A percentile compares a stretch with the other conserved stretches of the same genome.
Evolutionary conservation across 2,888 invertebrate genomes (phyloP).

Genomic region (Hyposoter didymator): DNA sequence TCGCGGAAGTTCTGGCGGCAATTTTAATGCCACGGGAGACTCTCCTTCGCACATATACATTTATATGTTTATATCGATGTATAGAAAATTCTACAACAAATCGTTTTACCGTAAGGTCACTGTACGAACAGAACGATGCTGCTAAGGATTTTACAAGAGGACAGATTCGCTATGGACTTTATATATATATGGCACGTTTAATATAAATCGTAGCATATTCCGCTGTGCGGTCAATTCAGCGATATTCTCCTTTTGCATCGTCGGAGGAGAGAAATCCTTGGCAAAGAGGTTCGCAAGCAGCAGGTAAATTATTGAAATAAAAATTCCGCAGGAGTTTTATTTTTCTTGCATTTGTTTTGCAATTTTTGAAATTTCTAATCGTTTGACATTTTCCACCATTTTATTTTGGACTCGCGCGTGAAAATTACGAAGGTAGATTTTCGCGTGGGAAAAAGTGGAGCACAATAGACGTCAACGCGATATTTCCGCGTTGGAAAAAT

Average conservation of each 20-base stretch:
- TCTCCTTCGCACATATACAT: conserved; percentile 9
- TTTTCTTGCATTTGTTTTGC: not conserved
- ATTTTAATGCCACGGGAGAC: conserved; percentile 66
- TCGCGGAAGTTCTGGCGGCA: conserved; percentile 63
- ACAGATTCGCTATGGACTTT: conserved; percentile 66
- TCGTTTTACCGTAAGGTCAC: conserved; percentile 47
- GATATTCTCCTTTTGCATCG: conserved; percentile 52
- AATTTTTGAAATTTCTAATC: not conserved
- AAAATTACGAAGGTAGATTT: not conserved
- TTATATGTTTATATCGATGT: conserved; percentile 26
- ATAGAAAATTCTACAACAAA: conserved; percentile 8
- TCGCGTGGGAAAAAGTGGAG: not conserved
- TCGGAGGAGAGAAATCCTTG: not conserved
- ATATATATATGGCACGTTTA: conserved; percentile 42
- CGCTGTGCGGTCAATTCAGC: conserved; percentile 60
- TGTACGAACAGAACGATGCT: conserved; percentile 38
- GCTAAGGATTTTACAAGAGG: conserved; percentile 56
- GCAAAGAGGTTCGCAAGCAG: too few species aligned
- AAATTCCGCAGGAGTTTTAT: not conserved
- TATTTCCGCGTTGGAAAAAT: conserved; percentile 39
- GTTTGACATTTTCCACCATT: not conserved
- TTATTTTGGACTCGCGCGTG: not conserved
- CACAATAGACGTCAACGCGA: not conserved
- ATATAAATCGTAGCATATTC: conserved; percentile 46
- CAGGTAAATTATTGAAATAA: too few species aligned